Evolutionary conservation across 1,140 invertebrate genomes (phyloP).

Genomic region (Drosophila orosa): DNA sequence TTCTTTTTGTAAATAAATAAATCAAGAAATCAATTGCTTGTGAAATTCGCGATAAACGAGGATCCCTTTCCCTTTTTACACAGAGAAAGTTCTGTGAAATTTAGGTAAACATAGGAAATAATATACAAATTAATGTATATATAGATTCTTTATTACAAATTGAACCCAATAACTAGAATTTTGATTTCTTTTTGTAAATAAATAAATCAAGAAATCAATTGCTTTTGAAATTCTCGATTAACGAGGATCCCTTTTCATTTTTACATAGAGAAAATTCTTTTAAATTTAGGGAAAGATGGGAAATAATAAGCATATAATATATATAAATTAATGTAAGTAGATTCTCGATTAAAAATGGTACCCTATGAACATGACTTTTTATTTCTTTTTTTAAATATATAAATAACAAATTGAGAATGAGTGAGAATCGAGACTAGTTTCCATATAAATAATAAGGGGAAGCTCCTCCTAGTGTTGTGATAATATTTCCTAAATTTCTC

Average conservation of each 20-base stretch:
- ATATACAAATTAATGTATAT: background rate
- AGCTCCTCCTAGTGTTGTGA: background rate
- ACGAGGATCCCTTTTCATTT: background rate
- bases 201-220: no score
- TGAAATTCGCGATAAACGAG: constrained; percentile 34
- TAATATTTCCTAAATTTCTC: background rate
- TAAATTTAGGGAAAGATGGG: background rate
- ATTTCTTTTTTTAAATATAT: no score
- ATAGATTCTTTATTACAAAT: no score
- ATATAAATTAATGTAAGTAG: no score
- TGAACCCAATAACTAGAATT: no score
- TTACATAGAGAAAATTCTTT: background rate
- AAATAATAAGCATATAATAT: background rate
- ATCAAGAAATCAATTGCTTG: constrained; percentile 58
- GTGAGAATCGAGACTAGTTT: no score
- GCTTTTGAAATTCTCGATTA: constrained; percentile 39
- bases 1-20: no score
- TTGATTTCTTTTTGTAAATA: no score
- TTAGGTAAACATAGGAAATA: background rate
- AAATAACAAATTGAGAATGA: no score
- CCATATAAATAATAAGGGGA: background rate
- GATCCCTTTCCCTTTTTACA: background rate
- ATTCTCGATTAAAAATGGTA: no score
- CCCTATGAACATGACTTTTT: no score
- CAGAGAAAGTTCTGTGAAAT: background rate